phyloP scores from a whole-genome alignment of 2,888 invertebrate genomes.

The Eupithecia abbreviata region DNA sequence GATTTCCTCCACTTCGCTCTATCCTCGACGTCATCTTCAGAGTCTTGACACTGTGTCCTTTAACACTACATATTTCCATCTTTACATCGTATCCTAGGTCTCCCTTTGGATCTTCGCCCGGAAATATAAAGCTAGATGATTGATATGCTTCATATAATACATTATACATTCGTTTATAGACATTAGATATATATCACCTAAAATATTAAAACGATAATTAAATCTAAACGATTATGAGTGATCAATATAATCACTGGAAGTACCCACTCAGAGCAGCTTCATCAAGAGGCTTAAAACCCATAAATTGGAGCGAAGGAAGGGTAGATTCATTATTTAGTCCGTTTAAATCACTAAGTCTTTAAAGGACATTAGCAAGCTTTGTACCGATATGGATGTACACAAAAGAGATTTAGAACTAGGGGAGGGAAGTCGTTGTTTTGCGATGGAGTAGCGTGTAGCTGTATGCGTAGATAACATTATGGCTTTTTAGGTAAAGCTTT shows the following conservation, averaged over 20 bases:
- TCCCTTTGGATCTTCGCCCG: no score
- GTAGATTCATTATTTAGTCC: constrained; percentile 83
- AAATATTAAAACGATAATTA: constrained; percentile 7
- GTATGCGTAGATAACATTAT: constrained; percentile 7
- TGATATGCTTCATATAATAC: no score
- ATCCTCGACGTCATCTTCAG: no score
- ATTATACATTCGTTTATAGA: no score
- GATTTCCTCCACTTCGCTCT: no score
- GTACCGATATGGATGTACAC: constrained; percentile 80
- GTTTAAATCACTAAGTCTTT: constrained; percentile 85
- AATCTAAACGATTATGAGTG: constrained; percentile 3
- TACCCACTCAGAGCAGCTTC: constrained; percentile 29
- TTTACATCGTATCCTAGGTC: no score
- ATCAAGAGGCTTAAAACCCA: constrained; percentile 62
- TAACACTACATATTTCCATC: no score
- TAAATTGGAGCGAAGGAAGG: constrained; percentile 74
- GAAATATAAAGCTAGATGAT: no score
- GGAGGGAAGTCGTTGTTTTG: constrained; percentile 36
- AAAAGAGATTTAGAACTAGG: constrained; percentile 78
- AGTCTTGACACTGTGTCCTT: no score
- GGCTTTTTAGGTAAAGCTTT: not conserved
- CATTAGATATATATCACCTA: no score
- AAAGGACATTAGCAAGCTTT: constrained; percentile 83
- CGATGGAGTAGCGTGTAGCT: not conserved
- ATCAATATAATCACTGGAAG: constrained; percentile 21